These are phyloP conservation scores for Platygyra sinensis DNA, from an alignment of 64 coral and sea anemone species.

Conservation along the genomic window DNA sequence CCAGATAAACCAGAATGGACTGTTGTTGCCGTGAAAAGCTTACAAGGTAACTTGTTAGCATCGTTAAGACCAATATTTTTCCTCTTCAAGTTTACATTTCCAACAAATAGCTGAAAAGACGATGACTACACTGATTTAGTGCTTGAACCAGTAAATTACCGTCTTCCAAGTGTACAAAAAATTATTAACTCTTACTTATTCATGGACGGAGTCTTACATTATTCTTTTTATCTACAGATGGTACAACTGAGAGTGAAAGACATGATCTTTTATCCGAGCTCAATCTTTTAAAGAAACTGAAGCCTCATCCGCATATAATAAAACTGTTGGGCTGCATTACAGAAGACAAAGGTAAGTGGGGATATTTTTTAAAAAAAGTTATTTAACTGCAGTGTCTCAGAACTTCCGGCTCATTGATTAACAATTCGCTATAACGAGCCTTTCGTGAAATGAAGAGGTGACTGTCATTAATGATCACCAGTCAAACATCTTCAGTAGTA, in stretches of 20 bases:
- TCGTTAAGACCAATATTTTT: background rate
- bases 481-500: background rate
- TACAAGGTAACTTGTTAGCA: background rate
- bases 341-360: slow-evolving; percentile 25
- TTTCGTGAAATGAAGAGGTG: no score
- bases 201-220: background rate
- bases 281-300: slow-evolving; percentile 49
- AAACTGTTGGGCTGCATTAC: slow-evolving; percentile 58
- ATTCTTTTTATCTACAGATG: background rate
- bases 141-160: no score
- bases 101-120: no score
- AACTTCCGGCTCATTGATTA: background rate
- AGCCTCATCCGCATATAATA: slow-evolving; percentile 62
- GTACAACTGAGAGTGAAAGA: slow-evolving; percentile 45
- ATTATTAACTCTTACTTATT: background rate
- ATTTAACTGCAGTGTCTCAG: background rate
- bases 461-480: no score
- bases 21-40: slow-evolving; percentile 28
- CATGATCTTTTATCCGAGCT: slow-evolving; percentile 50
- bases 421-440: no score
- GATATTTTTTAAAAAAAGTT: background rate
- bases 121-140: no score
- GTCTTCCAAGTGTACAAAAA: no score
- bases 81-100: no score
- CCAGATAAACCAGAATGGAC: slow-evolving; percentile 8